Conservation (phyloP, 1,140 invertebrate species). For the Lutraria rhynchaena region DNA sequence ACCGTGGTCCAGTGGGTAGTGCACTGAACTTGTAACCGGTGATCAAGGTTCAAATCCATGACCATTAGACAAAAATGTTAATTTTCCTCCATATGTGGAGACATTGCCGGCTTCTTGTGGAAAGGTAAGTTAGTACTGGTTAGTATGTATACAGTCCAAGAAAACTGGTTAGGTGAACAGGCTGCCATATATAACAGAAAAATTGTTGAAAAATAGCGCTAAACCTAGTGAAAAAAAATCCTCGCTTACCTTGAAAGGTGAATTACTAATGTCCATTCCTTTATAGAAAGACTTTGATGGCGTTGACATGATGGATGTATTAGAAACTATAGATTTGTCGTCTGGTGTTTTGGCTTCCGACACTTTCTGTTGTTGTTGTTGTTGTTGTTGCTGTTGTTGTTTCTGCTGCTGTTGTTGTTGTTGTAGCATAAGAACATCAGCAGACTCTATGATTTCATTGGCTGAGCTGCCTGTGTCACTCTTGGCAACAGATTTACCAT, state of each 20-base stretch:
- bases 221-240: too few species aligned
- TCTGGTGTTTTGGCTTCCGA: slow-evolving; percentile 30
- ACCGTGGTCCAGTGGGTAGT: too few species aligned
- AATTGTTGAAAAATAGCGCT: too few species aligned
- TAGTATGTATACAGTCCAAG: too few species aligned
- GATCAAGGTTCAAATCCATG: too few species aligned
- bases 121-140: too few species aligned
- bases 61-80: too few species aligned
- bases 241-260: slow-evolving; percentile 73
- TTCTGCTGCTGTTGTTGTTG: slow-evolving; percentile 67
- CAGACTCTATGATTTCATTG: slow-evolving; percentile 91
- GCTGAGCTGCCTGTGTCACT: slow-evolving; percentile 75
- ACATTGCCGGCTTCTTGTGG: too few species aligned
- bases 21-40: too few species aligned
- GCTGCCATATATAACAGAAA: too few species aligned
- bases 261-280: slow-evolving; percentile 66
- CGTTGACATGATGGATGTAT: slow-evolving; percentile 1
- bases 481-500: slow-evolving; percentile 89
- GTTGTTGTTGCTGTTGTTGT: slow-evolving; percentile 33
- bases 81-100: too few species aligned
- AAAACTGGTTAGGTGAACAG: too few species aligned
- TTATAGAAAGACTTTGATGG: slow-evolving; percentile 45
- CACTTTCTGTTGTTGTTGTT: slow-evolving; percentile 26
- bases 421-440: slow-evolving; percentile 87
- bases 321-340: not conserved